phyloP scores from a whole-genome alignment of 30 jellyfish, hydroid and myxozoan genomes.

The Pelagia noctiluca region DNA sequence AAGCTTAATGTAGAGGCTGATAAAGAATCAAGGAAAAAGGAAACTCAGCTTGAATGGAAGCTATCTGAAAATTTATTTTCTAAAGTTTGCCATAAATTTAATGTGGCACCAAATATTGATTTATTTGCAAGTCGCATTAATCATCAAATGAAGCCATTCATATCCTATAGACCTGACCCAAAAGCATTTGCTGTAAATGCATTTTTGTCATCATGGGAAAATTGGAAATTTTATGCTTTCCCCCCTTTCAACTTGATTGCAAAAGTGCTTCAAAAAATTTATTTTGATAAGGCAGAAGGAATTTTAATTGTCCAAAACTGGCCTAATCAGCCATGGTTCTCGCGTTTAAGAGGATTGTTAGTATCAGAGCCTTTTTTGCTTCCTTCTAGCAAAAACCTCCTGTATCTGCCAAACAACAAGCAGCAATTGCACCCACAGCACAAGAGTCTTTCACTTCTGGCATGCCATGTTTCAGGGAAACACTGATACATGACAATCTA shows the following conservation, averaged over 20 bases:
- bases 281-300: slow-evolving; percentile 40
- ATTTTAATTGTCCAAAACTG: slow-evolving; percentile 53
- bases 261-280: slow-evolving; percentile 10
- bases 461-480: slow-evolving; percentile 22
- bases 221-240: slow-evolving; percentile 29
- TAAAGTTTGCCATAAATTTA: background rate
- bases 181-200: slow-evolving; percentile 23
- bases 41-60: slow-evolving; percentile 24
- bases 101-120: slow-evolving; percentile 19
- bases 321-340: slow-evolving; percentile 61
- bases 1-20: slow-evolving; percentile 43
- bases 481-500: background rate
- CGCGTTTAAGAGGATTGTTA: background rate
- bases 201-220: slow-evolving; percentile 12
- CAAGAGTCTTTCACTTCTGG: slow-evolving; percentile 37
- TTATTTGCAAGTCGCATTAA: slow-evolving; percentile 46
- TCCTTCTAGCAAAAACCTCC: slow-evolving; percentile 50
- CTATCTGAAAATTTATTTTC: slow-evolving; percentile 1
- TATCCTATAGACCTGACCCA: slow-evolving; percentile 49
- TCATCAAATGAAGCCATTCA: slow-evolving; percentile 5
- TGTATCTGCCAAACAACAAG: slow-evolving; percentile 32
- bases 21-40: slow-evolving; percentile 19
- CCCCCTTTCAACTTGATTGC: slow-evolving; percentile 45
- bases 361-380: slow-evolving; percentile 7
- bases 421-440: slow-evolving; percentile 36